Percentiles rank a stretch among this genome's conserved stretches.
Evolutionary conservation across 1,140 invertebrate species (phyloP).

Genomic region (Drosophila obscura): DNA sequence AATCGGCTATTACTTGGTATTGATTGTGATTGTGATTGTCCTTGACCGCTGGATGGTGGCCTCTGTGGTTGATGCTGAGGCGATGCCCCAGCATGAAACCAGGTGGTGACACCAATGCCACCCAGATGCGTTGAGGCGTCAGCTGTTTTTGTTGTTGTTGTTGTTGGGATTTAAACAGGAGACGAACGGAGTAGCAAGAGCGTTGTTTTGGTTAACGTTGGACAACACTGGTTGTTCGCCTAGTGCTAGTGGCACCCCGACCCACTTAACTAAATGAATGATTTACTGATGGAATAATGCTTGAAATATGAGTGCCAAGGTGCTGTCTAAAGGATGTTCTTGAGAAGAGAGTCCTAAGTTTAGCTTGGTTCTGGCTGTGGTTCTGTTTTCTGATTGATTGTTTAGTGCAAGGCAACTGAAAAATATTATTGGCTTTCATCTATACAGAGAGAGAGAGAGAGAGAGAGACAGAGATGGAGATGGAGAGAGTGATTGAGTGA

Average conservation of each 20-base stretch:
- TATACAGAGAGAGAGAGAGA: constrained; percentile 19
- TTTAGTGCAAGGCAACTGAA: constrained; percentile 47
- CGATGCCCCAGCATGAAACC: constrained; percentile 80
- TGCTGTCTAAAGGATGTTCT: constrained; percentile 3
- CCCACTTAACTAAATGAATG: constrained; percentile 17
- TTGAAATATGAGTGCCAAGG: neutral
- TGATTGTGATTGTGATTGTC: constrained; percentile 31
- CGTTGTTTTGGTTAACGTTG: constrained; percentile 42
- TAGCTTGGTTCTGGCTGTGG: neutral
- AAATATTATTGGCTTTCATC: constrained; percentile 25
- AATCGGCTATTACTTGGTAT: constrained; percentile 60
- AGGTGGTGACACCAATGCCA: constrained; percentile 80
- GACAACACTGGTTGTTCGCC: constrained; percentile 19
- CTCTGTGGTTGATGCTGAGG: constrained; percentile 50
- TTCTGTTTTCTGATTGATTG: constrained; percentile 17
- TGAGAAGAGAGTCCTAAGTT: neutral
- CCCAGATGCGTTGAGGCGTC: constrained; percentile 63
- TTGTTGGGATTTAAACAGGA: constrained; percentile 3
- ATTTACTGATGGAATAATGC: constrained; percentile 33
- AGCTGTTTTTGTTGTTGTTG: constrained; percentile 26
- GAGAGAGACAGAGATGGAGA: neutral
- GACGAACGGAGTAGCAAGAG: constrained; percentile 30
- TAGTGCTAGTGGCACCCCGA: no score
- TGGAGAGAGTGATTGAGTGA: neutral
- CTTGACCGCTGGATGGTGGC: constrained; percentile 15